Evolutionary conservation across 2,888 invertebrate species (phyloP), one percentile per base, ranked within the genome.

Genomic region (Metopia argyrocephala): DNA sequence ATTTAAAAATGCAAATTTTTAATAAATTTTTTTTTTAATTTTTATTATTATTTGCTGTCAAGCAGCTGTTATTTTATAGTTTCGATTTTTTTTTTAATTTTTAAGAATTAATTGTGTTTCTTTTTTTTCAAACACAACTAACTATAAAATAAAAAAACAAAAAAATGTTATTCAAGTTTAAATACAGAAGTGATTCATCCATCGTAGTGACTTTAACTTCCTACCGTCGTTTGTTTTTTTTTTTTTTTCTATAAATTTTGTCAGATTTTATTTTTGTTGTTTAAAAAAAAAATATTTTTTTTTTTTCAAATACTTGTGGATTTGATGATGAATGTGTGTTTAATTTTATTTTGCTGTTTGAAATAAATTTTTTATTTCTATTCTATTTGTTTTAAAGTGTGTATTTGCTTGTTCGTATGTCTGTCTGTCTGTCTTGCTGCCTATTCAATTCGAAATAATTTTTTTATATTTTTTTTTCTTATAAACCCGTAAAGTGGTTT

Each of bases 101-200:
- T 73, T 52, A 15, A 20, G 20, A 31, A 31, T 38, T 64, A 54
- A 45, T 15, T 54, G n/a, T 70, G 18, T 50, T 57, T 65, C 23
- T 50, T 9, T 31, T 38, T 15, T 38, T 1, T 38, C 15, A 4
- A 15, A 12, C 12, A 38, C 12, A 38, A 38, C 7, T 31, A 31
- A n/a, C n/a, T n/a, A n/a, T n/a, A 31, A 31, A 6, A 21, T 21
- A 21, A 23, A 7, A 7, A 54, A 54, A 50, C 46, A 73, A 21
- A 46, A 79, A 56, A 71, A 57, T 80, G 23, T 38, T 12, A 4
- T 54, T 52, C 15, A n/a, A 50, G 69, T 69, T 69, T 38, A 56
- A 62, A 69, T 57, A 56, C 69, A 76, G 76, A 76, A 76, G 81
- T 81, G 81, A 81, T 81, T 81, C 81, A 81, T 81, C 81, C n/a